Percentiles rank a stretch among this genome's conserved stretches.
phyloP scores from a whole-genome alignment of 2,797 vertebrate species.

The Lutjanus campechanus region DNA sequence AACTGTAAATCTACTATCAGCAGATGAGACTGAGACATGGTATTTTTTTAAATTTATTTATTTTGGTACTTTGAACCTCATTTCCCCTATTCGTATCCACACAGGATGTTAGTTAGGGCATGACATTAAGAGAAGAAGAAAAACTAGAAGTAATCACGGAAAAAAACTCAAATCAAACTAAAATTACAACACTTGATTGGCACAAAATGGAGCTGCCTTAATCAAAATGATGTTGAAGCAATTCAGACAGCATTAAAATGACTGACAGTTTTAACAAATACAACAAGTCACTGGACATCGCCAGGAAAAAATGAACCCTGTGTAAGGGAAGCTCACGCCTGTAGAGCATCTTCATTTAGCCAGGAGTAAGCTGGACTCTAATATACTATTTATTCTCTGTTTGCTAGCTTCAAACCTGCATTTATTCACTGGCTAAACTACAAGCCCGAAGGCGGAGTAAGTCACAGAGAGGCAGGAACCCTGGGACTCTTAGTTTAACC shows the following conservation, averaged over 20 bases:
- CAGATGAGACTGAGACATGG: too few relatives aligned
- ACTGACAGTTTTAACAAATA: constrained; percentile 50
- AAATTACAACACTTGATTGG: constrained; percentile 30
- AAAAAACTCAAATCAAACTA: constrained; percentile 13
- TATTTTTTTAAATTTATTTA: too few relatives aligned
- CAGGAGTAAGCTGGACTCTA: not conserved
- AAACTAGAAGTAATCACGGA: constrained; percentile 22
- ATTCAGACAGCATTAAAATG: constrained; percentile 29
- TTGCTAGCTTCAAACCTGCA: not conserved
- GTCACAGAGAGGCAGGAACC: constrained; percentile 25
- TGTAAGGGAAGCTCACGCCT: not conserved
- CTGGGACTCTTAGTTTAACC: constrained; percentile 61
- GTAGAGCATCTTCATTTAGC: constrained; percentile 25
- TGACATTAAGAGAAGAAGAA: not conserved
- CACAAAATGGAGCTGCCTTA: constrained; percentile 1
- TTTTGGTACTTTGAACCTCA: too few relatives aligned
- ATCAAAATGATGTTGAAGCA: constrained; percentile 19
- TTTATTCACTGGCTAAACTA: constrained; percentile 34
- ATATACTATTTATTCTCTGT: constrained; percentile 28
- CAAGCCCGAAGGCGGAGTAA: constrained; percentile 16
- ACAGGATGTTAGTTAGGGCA: not conserved
- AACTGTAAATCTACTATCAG: too few relatives aligned
- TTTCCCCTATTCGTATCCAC: not conserved
- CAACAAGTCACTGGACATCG: constrained; percentile 20
- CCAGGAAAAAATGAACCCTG: not conserved